Evolutionary conservation across 2,113 vertebrate species (phyloP), one percentile per base, ranked within the genome.

Genomic region (Cryptomyrus ogoouensis): DNA sequence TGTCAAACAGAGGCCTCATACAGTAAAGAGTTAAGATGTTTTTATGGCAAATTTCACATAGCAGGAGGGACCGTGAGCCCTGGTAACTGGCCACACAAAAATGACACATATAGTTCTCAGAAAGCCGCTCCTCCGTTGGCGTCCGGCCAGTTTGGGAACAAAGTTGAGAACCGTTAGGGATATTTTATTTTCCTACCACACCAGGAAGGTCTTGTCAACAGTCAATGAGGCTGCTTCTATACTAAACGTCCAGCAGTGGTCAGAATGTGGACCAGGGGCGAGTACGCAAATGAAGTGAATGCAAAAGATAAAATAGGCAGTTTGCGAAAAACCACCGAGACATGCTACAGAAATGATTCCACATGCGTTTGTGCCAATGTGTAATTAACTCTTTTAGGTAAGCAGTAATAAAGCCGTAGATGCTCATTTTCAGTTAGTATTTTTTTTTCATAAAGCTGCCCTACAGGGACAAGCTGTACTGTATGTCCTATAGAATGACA

Each of bases 291-390:
- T 70, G 49, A 92, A 91, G 91, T 88, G 92, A 90, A 91, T 88
- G 39, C 91, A 89, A 90, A 88, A 91, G 90, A 94, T 94, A 87
- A 93, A 95, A 96, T 94, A 66, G 93, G 89, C 94, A 94, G 93
- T 92, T 94, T 94, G 87, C 90, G 94, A 94, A 94, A 92, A 95
- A 94, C 95, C 95, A 93, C 94, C 94, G 91, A 94, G 94, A 94
- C 92, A 91, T 90, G 90, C 93, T 92, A 93, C 92, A 93, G 93
- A 94, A 94, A 93, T 93, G 93, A 94, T 92, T 95, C 94, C 92
- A 91, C 91, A 92, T 92, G 93, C 93, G 91, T 92, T 89, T 86
- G 91, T 90, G 91, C 92, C 92, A 93, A 88, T 90, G 92, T 93
- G 93, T 93, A 94, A 95, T 94, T 95, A 93, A 93, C 31, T 85